Conservation (phyloP, 2,113 vertebrate species). For the Heteronetta atricapilla region DNA sequence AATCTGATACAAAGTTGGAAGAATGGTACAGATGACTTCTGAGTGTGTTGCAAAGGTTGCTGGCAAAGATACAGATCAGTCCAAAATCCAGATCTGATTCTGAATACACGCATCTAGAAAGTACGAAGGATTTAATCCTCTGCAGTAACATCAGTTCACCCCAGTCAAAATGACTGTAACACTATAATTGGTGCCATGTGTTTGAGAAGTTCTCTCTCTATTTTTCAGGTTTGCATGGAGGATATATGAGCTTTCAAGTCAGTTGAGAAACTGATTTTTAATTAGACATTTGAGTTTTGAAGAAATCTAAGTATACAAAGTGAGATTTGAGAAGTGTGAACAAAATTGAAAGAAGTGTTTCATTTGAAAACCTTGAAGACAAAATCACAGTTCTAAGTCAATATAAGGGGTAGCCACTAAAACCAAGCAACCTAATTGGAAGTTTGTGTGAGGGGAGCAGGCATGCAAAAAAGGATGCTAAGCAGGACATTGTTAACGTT, state of each 20-base stretch:
- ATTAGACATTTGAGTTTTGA: neutral
- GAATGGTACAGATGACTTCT: neutral
- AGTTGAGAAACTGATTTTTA: neutral
- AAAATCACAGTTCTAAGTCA: neutral
- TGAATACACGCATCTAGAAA: neutral
- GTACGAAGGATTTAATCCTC: neutral
- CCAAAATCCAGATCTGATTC: neutral
- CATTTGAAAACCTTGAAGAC: neutral
- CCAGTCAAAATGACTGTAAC: neutral
- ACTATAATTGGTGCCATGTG: neutral
- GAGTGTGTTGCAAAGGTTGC: neutral
- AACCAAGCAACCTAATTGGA: neutral
- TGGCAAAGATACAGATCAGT: neutral
- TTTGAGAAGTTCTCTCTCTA: neutral
- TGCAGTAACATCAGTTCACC: fast-evolving
- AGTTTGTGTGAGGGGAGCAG: neutral
- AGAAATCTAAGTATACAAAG: neutral
- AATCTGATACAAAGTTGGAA: neutral
- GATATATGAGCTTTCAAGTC: neutral
- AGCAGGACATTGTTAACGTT: neutral
- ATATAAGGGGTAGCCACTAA: neutral
- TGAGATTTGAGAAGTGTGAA: neutral
- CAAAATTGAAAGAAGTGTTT: neutral
- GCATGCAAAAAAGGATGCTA: neutral
- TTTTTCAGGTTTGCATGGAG: neutral